phyloP scores from a whole-genome alignment of 2,888 invertebrate species.

The Eupithecia exiguata region DNA sequence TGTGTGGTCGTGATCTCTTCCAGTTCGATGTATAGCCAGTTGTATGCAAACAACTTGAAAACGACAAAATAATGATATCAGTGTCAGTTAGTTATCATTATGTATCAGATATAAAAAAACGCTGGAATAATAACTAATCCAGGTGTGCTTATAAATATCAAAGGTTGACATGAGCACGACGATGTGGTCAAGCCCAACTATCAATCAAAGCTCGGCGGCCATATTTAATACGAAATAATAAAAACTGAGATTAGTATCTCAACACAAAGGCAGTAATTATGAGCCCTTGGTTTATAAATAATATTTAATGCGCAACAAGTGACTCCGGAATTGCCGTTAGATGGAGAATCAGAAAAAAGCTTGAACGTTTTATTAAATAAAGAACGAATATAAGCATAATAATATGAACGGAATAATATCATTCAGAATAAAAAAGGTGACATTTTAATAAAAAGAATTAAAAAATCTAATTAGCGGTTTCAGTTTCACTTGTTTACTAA shows the following conservation, averaged over 20 bases:
- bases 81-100: not conserved
- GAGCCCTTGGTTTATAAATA: constrained; percentile 37
- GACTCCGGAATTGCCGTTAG: not conserved
- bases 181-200: constrained; percentile 21
- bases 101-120: not conserved
- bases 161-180: constrained; percentile 21
- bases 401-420: not conserved
- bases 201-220: constrained; percentile 29
- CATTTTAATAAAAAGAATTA: too few relatives aligned
- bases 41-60: not conserved
- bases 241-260: constrained; percentile 34
- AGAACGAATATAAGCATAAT: not conserved
- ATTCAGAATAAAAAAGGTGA: too few relatives aligned
- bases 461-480: too few relatives aligned
- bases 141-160: constrained; percentile 29
- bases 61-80: not conserved
- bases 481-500: too few relatives aligned
- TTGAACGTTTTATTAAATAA: not conserved
- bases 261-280: constrained; percentile 40
- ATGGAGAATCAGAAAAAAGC: not conserved
- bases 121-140: not conserved
- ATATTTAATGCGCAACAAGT: constrained; percentile 32
- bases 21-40: not conserved
- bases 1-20: too few relatives aligned
- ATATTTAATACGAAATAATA: constrained; percentile 36